Percentiles rank a stretch among this genome's conserved stretches.
Evolutionary conservation across 2,113 vertebrate species (phyloP).

Genomic region (Aegithalos caudatus): DNA sequence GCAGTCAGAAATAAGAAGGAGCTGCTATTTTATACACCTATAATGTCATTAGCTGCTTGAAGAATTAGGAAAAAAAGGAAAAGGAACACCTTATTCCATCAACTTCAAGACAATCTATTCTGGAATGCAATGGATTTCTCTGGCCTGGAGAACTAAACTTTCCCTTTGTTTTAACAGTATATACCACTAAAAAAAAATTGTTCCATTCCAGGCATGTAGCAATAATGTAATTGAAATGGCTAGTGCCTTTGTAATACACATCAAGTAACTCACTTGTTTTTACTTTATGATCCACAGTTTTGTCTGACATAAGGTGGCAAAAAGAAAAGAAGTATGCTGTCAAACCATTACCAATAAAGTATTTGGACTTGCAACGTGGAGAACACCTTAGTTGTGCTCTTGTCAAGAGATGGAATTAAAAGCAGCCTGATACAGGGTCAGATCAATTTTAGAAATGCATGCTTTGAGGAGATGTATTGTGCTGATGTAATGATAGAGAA

Average conservation of each 20-base stretch:
- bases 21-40: neutral
- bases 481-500: neutral
- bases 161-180: neutral
- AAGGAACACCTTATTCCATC: neutral
- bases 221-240: neutral
- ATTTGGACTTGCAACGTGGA: neutral
- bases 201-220: neutral
- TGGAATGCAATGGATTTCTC: neutral
- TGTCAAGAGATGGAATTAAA: neutral
- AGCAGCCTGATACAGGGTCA: neutral
- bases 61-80: neutral
- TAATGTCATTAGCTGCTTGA: neutral
- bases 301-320: neutral
- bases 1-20: neutral
- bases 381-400: neutral
- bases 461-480: neutral
- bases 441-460: neutral
- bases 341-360: neutral
- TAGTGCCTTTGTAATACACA: neutral
- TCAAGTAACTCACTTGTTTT: neutral
- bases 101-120: neutral
- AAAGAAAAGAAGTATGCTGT: neutral
- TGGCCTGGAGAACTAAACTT: neutral
- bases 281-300: neutral
- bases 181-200: neutral